Conservation (phyloP, 2,113 vertebrate species). For the cattle (Bos taurus) region ARS-UCD2.0 NC_037328.1:121295501-121296000, state of each 20-base stretch:
- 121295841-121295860: not conserved
- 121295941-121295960: not conserved
- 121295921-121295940: not conserved
- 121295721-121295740: not conserved
- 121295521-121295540: not conserved
- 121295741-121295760: not conserved
- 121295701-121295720: not conserved
- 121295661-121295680: slow-evolving; percentile 11
- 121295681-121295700: not conserved
- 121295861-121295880: not conserved
- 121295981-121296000: not conserved
- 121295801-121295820: not conserved
- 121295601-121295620: not conserved
- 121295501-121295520: not conserved
- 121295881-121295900: not conserved
- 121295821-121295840: not conserved
- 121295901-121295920: not conserved
- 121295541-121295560: not conserved
- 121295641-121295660: not conserved
- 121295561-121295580: not conserved
- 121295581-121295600: not conserved
- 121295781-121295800: not conserved
- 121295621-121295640: not conserved
- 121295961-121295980: not conserved
- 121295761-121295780: not conserved